Evolutionary conservation across 1,140 invertebrate genomes (phyloP).

Genomic region (Onthophagus taurus): DNA sequence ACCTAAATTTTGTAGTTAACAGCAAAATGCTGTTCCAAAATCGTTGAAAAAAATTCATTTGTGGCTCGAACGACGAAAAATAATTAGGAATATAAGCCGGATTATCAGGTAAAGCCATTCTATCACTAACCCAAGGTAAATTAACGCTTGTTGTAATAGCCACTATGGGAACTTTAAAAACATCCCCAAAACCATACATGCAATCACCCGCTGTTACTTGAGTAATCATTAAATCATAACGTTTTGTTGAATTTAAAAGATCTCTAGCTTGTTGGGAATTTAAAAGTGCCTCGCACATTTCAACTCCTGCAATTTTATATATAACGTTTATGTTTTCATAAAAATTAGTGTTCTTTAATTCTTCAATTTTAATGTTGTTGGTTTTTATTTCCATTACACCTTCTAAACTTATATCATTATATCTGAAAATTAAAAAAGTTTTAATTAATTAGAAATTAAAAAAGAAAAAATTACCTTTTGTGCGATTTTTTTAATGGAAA

Average conservation of each 20-base stretch:
- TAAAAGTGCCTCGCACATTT: constrained; percentile 4
- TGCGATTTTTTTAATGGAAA: constrained; percentile 43
- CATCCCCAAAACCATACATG: constrained; percentile 38
- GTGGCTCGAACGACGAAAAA: constrained; percentile 37
- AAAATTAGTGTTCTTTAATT: background rate
- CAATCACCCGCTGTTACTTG: constrained; percentile 13
- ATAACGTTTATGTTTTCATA: background rate
- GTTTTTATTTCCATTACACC: constrained; percentile 20
- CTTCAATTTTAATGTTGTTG: constrained; percentile 4
- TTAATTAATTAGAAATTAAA: background rate
- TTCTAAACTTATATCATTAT: constrained; percentile 30
- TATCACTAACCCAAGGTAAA: constrained; percentile 41
- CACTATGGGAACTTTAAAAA: constrained; percentile 47
- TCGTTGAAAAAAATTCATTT: constrained; percentile 48
- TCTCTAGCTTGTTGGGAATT: constrained; percentile 7
- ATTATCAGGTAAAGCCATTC: constrained; percentile 48
- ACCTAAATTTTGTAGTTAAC: too few species aligned
- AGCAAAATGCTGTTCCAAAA: constrained; percentile 31
- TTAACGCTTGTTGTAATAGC: constrained; percentile 45
- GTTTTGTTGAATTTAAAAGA: constrained; percentile 14
- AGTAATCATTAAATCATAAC: constrained; percentile 17
- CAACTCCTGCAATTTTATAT: background rate
- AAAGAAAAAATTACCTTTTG: constrained; percentile 31
- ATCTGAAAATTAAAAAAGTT: too few species aligned
- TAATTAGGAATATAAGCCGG: constrained; percentile 50